phyloP scores from a whole-genome alignment of 2,797 vertebrate genomes.

The Dipus sagitta region DNA sequence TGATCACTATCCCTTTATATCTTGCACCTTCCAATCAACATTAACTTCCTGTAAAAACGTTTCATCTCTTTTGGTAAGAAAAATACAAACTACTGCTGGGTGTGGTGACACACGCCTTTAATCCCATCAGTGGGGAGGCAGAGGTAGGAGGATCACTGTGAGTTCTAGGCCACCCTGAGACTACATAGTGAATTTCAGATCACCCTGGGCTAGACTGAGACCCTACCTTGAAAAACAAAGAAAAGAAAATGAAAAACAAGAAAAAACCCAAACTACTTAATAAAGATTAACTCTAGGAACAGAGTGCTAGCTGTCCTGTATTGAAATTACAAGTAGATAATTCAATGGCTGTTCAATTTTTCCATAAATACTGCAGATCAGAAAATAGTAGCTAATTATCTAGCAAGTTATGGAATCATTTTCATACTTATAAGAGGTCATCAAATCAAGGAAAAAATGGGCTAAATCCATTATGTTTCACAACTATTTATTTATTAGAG shows the following conservation, averaged over 20 bases:
- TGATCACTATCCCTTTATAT: not conserved
- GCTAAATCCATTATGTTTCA: not conserved
- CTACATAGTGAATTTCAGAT: no score
- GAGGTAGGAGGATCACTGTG: no score
- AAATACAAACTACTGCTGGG: not conserved
- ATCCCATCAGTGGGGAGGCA: no score
- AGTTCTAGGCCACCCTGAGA: no score
- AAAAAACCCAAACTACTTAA: constrained; percentile 15
- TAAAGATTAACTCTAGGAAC: not conserved
- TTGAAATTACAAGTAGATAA: constrained; percentile 17
- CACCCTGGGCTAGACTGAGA: no score
- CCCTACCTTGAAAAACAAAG: no score
- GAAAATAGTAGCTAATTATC: constrained; percentile 36
- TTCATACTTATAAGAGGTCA: not conserved
- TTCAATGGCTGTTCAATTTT: not conserved
- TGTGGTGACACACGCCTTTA: no score
- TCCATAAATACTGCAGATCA: not conserved
- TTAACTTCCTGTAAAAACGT: constrained; percentile 1
- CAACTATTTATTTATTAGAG: no score
- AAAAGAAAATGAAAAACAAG: no score
- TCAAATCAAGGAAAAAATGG: not conserved
- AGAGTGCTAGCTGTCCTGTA: not conserved
- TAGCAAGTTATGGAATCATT: constrained; percentile 19
- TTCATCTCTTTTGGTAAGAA: constrained; percentile 40
- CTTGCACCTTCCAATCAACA: not conserved